A percentile compares a stretch with the other conserved stretches of the same genome.
phyloP scores from a whole-genome alignment of 2,888 invertebrate genomes.

The Crocallis elinguaria region DNA sequence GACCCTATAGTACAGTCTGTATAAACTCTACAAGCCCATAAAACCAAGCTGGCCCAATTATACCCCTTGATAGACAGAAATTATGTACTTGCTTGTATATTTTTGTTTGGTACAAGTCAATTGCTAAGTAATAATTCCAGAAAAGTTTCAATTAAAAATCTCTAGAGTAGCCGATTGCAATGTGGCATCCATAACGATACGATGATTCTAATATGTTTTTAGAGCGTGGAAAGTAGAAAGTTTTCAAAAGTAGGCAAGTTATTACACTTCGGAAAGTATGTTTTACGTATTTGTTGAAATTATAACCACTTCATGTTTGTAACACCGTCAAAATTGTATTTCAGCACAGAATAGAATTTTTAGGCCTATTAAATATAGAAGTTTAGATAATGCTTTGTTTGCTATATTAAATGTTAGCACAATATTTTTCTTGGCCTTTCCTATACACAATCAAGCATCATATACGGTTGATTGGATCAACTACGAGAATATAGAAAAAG shows the following conservation, averaged over 20 bases:
- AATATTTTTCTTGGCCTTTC: too few species aligned
- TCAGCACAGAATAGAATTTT: not conserved
- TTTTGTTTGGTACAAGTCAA: not conserved
- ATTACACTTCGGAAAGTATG: conserved; percentile 69
- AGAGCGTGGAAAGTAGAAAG: conserved; percentile 85
- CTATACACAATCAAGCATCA: too few species aligned
- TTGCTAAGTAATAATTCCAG: conserved; percentile 24
- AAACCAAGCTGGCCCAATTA: too few species aligned
- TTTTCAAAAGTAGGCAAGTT: conserved; percentile 77
- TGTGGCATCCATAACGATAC: conserved; percentile 72
- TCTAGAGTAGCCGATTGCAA: conserved; percentile 60
- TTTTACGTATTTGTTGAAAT: conserved; percentile 46
- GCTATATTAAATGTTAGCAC: too few species aligned
- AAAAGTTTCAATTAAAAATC: conserved; percentile 42
- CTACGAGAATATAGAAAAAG: too few species aligned
- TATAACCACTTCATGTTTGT: conserved; percentile 12
- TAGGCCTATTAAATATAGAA: not conserved
- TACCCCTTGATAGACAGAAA: too few species aligned
- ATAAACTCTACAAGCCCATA: too few species aligned
- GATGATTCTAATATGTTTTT: conserved; percentile 81
- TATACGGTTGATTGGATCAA: too few species aligned
- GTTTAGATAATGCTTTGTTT: not conserved
- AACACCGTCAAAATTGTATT: not conserved
- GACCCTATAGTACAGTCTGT: too few species aligned
- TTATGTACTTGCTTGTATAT: not conserved